Evolutionary conservation across 2,113 vertebrate species (phyloP).

Genomic region (Misgurnus mizolepis): DNA sequence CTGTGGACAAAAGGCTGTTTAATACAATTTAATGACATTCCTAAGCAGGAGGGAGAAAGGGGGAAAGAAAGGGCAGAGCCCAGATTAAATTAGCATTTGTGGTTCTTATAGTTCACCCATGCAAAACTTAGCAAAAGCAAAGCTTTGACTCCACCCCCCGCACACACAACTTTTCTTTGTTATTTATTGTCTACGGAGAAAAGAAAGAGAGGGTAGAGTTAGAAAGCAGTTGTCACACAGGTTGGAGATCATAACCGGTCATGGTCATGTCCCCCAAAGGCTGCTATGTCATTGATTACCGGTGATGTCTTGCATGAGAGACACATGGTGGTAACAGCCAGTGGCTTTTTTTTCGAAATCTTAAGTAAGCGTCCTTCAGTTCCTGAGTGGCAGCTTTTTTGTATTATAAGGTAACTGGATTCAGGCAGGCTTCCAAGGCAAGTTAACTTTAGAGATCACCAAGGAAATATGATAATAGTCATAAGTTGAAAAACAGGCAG

Average conservation of each 20-base stretch:
- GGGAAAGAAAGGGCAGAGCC: conserved; percentile 70
- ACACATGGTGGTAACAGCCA: too few relatives aligned
- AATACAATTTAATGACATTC: conserved; percentile 99
- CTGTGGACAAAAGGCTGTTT: conserved; percentile 99
- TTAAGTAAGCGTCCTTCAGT: too few relatives aligned
- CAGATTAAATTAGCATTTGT: conserved; percentile 95
- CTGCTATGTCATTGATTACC: conserved; percentile 87
- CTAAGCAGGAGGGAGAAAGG: conserved; percentile 77
- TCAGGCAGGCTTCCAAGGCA: too few relatives aligned
- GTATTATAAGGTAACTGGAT: too few relatives aligned
- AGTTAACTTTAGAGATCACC: too few relatives aligned
- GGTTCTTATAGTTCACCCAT: conserved; percentile 91
- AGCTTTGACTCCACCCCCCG: conserved; percentile 80
- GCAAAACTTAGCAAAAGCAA: conserved; percentile 80
- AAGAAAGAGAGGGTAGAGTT: conserved; percentile 55
- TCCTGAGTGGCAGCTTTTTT: conserved; percentile 72
- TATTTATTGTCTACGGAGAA: conserved; percentile 29
- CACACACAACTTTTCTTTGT: background rate
- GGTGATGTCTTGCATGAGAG: too few relatives aligned
- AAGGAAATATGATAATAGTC: too few relatives aligned
- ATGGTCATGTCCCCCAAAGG: conserved; percentile 83
- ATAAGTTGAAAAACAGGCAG: too few relatives aligned
- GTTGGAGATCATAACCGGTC: conserved; percentile 72
- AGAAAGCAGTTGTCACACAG: conserved; percentile 55
- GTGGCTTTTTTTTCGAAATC: too few relatives aligned